Evolutionary conservation across 2,797 vertebrate species (phyloP).

Genomic region (Melanotaenia parkinsoni): DNA sequence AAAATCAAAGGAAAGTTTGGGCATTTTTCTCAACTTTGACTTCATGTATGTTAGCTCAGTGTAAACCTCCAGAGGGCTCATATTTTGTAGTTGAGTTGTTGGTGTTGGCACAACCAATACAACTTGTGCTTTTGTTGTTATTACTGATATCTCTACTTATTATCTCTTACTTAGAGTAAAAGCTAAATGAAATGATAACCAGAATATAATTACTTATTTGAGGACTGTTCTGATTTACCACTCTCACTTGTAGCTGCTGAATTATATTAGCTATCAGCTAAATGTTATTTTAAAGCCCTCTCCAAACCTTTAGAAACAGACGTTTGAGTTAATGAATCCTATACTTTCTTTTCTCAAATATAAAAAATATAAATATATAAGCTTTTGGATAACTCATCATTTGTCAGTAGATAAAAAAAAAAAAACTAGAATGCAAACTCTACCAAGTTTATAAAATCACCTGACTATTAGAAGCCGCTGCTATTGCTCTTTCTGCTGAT

Average conservation of each 20-base stretch:
- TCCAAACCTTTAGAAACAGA: neutral
- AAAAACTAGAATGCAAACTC: neutral
- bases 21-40: slow-evolving; percentile 27
- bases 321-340: neutral
- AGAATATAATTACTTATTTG: neutral
- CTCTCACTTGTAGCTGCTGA: neutral
- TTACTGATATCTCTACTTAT: neutral
- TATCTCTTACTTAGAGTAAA: neutral
- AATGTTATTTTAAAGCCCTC: neutral
- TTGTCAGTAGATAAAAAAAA: neutral
- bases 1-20: slow-evolving; percentile 12
- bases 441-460: neutral
- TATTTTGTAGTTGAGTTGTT: neutral
- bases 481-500: neutral
- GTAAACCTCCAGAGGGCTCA: slow-evolving; percentile 4
- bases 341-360: neutral
- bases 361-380: neutral
- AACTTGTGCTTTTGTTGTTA: neutral
- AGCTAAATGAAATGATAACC: neutral
- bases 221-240: neutral
- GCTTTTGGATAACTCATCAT: neutral
- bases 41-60: slow-evolving; percentile 25
- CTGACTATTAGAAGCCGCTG: neutral
- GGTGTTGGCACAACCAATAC: neutral
- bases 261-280: neutral